A percentile compares a stretch with the other conserved stretches of the same genome.
Conservation (phyloP, 2,888 invertebrate species). For the Nemoura dubitans region DNA sequence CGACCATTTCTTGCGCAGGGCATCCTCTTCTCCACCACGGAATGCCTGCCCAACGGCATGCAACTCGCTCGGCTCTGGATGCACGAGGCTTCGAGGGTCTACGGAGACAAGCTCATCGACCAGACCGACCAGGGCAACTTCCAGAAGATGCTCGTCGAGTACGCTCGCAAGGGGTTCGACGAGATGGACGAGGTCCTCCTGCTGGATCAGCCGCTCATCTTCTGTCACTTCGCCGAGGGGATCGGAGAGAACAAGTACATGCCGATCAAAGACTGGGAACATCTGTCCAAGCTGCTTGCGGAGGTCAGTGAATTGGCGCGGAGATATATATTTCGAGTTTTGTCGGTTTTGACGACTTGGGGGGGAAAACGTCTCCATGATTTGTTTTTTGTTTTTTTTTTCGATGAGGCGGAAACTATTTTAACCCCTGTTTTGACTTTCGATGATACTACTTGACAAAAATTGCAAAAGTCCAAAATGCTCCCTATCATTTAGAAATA, state of each 20-base stretch:
- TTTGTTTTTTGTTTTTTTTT: no score
- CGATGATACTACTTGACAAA: no score
- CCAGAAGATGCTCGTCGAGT: conserved; percentile 75
- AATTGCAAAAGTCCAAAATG: no score
- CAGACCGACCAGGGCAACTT: conserved; percentile 78
- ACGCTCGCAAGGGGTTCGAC: conserved; percentile 75
- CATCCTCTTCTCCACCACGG: conserved; percentile 82
- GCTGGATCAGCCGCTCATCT: conserved; percentile 81
- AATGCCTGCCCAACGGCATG: conserved; percentile 74
- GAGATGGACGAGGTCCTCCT: conserved; percentile 77
- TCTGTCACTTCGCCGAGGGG: conserved; percentile 91
- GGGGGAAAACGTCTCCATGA: no score
- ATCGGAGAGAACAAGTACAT: conserved; percentile 92
- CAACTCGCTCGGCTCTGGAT: conserved; percentile 85
- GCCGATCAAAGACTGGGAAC: conserved; percentile 76
- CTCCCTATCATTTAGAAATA: no score
- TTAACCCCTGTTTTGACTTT: no score
- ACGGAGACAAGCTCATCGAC: conserved; percentile 90
- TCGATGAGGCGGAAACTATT: no score
- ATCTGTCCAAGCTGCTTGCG: conserved; percentile 75
- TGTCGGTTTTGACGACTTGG: no score
- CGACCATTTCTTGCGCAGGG: conserved; percentile 67
- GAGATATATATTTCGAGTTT: no score
- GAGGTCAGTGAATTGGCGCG: no score
- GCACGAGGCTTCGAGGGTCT: conserved; percentile 91